Evolutionary conservation across 2,113 vertebrate genomes (phyloP), one percentile per base, ranked within the genome.

Genomic region (Lathamus discolor): DNA sequence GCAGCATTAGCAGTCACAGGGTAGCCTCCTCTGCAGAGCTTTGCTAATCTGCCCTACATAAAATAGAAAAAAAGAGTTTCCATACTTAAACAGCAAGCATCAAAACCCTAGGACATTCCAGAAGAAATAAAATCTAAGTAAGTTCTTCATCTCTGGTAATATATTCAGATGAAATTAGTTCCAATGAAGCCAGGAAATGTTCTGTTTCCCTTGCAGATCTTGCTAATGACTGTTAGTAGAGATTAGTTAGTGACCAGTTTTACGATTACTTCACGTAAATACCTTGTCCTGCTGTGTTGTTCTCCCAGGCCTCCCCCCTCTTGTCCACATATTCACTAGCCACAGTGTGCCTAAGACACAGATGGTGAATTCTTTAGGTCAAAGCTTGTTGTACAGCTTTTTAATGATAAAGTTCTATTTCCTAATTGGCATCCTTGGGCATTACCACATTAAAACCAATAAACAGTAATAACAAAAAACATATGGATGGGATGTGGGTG

Each of bases 401-500:
- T 92, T 73, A 35, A 31, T 8, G 1, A 10, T 61, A 23, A 84
- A 84, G 49, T 73, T 66, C 13, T 19, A 0, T 91, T 90, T 92
- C 41, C 57, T 96, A 88, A 87, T 67, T 89, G 54, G 20, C 14
- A 5, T 94, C 83, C 77, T 73, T 79, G 94, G 73, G 74, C 92
- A 87, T 91, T 92, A 86, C 90, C 80, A 0, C 86, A 89, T 46
- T 74, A 59, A 82, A 96, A 95, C 17, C 59, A 96, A 92, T 79
- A 86, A 95, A 91, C 78, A 92, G 37, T 83, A 91, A 91, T 87
- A 93, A 90, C 67, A 92, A 84, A 91, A 92, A 92, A 73, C 57
- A 25, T 33, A 86, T 55, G n/a, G 33, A 76, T 43, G 55, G 70
- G 77, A 86, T 31, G 35, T 86, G 37, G 88, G 90, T 78, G 85